These are phyloP conservation scores for Acholoe squamosa DNA, from an alignment of 2,888 invertebrate species.

Conservation along the genomic window DNA sequence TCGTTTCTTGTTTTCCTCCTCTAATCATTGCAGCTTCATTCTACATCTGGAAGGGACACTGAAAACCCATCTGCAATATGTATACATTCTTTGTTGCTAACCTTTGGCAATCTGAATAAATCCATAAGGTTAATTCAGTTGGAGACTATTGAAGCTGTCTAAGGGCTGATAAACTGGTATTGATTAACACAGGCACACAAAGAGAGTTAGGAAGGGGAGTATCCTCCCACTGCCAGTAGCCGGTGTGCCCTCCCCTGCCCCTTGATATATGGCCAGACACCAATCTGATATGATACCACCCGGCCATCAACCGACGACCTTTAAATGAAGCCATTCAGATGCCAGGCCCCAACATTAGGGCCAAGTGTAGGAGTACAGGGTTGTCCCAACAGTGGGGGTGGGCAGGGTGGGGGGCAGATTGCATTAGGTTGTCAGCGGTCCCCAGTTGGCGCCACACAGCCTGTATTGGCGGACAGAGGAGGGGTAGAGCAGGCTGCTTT, in stretches of 20 bases:
- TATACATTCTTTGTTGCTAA: too few relatives aligned
- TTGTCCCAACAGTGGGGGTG: background rate
- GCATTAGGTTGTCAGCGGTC: slow-evolving; percentile 36
- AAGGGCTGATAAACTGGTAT: too few relatives aligned
- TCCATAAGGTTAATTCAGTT: slow-evolving; percentile 9
- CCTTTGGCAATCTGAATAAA: background rate
- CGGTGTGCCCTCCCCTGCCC: background rate
- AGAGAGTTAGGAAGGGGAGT: too few relatives aligned
- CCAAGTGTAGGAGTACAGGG: background rate
- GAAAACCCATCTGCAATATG: too few relatives aligned
- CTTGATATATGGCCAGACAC: slow-evolving; percentile 10
- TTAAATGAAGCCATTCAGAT: slow-evolving; percentile 12
- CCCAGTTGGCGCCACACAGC: slow-evolving; percentile 1
- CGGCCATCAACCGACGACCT: background rate
- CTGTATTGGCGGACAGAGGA: background rate
- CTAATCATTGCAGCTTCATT: too few relatives aligned
- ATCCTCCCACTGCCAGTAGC: background rate
- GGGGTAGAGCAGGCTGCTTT: background rate
- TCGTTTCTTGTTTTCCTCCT: too few relatives aligned
- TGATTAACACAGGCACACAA: too few relatives aligned
- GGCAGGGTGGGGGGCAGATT: background rate
- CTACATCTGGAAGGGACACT: too few relatives aligned
- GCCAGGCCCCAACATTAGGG: background rate
- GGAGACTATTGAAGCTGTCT: too few relatives aligned
- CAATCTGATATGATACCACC: slow-evolving; percentile 23